These are phyloP conservation scores for Congeria kusceri DNA, from an alignment of 2,888 invertebrate species.

Conservation along the genomic window DNA sequence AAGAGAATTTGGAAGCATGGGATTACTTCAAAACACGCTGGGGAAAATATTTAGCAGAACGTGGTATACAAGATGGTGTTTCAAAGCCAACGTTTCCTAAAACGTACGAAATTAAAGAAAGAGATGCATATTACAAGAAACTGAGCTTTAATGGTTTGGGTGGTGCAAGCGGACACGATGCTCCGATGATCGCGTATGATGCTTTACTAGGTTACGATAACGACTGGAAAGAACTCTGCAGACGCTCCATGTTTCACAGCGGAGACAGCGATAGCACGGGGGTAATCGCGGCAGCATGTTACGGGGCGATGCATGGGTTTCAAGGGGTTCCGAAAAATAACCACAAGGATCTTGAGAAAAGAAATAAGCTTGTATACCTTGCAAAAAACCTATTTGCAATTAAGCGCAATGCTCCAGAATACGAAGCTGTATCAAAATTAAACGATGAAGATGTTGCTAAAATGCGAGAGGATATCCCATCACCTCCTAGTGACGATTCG, in stretches of 20 bases:
- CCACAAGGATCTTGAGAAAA: conserved; percentile 64
- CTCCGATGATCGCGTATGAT: conserved; percentile 82
- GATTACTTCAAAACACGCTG: conserved; percentile 77
- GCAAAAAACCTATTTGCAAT: conserved; percentile 23
- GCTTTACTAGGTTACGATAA: conserved; percentile 40
- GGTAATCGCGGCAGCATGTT: conserved; percentile 82
- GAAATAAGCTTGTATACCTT: conserved; percentile 10
- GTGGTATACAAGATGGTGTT: conserved; percentile 73
- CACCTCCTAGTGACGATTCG: too few relatives aligned
- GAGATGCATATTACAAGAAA: conserved; percentile 68
- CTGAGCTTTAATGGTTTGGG: conserved; percentile 80
- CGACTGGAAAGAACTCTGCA: conserved; percentile 47
- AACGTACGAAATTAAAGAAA: conserved; percentile 15
- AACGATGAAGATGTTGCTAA: too few relatives aligned
- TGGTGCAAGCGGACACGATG: conserved; percentile 83
- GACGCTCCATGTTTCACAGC: conserved; percentile 79
- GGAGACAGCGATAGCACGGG: conserved; percentile 84
- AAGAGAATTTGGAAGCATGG: conserved; percentile 78
- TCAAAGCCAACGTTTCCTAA: conserved; percentile 74
- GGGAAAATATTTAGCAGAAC: conserved; percentile 74
- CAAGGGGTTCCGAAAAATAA: conserved; percentile 79
- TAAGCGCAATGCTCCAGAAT: too few relatives aligned
- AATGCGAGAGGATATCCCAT: too few relatives aligned
- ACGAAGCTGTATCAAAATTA: not conserved
- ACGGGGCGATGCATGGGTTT: conserved; percentile 82